phyloP scores from a whole-genome alignment of 1,140 invertebrate species.

The Platyscapa corneri region DNA sequence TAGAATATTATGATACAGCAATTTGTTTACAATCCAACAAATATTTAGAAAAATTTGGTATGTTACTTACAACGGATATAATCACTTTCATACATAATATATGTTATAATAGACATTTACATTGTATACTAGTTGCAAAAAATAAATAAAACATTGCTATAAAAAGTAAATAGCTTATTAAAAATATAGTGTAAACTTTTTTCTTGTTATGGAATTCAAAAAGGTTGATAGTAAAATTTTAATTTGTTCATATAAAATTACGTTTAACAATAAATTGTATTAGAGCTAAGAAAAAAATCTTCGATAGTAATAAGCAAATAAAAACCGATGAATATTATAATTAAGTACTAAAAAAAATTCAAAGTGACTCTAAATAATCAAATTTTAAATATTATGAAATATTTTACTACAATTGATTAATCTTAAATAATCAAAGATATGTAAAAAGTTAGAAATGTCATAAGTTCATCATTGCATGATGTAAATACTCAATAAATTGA shows the following conservation, averaged over 20 bases:
- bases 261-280: not conserved
- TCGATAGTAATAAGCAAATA: not conserved
- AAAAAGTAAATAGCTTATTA: conserved; percentile 5
- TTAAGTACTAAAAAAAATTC: not conserved
- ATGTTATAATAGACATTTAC: not conserved
- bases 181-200: not conserved
- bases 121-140: not conserved
- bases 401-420: not conserved
- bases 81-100: too few relatives aligned
- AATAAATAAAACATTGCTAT: not conserved
- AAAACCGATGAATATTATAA: not conserved
- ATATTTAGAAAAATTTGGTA: too few relatives aligned
- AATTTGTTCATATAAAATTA: not conserved
- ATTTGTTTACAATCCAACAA: too few relatives aligned
- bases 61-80: too few relatives aligned
- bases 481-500: not conserved
- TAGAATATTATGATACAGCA: too few relatives aligned
- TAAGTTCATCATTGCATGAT: not conserved
- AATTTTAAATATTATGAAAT: not conserved
- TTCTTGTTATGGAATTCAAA: not conserved
- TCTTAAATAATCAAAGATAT: not conserved
- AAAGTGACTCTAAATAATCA: not conserved
- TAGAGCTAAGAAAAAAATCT: not conserved
- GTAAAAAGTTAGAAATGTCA: not conserved
- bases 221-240: not conserved